Conservation (phyloP, 2,113 vertebrate genomes). For the Callionymus lyra region DNA sequence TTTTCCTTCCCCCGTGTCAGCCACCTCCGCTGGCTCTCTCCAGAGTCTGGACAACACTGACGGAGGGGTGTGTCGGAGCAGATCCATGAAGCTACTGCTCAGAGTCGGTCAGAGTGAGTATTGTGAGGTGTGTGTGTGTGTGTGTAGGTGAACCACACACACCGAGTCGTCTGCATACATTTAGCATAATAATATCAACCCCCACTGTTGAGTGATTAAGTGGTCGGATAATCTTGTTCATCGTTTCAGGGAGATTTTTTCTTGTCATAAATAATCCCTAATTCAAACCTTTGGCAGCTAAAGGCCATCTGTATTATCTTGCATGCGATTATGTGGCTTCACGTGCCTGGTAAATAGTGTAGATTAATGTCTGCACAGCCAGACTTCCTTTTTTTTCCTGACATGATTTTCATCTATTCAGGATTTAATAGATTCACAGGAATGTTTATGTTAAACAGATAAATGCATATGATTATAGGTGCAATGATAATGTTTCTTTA, state of each 20-base stretch:
- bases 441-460: too few relatives aligned
- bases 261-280: constrained; percentile 28
- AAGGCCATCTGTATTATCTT: constrained; percentile 31
- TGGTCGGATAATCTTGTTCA: constrained; percentile 29
- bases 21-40: constrained; percentile 88
- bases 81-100: constrained; percentile 97
- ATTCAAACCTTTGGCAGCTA: constrained; percentile 43
- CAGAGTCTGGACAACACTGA: constrained; percentile 89
- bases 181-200: constrained; percentile 3
- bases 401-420: too few relatives aligned
- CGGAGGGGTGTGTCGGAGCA: constrained; percentile 88
- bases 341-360: too few relatives aligned
- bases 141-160: constrained; percentile 11
- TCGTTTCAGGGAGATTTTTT: constrained; percentile 23
- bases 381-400: neutral
- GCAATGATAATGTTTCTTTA: too few relatives aligned
- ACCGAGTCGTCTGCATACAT: too few relatives aligned
- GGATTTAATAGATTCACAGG: too few relatives aligned
- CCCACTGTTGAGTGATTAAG: constrained; percentile 6
- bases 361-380: constrained; percentile 18
- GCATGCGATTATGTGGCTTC: constrained; percentile 26
- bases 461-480: too few relatives aligned
- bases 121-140: constrained; percentile 5
- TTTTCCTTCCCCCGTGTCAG: constrained; percentile 51
- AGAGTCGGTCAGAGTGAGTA: constrained; percentile 96